Evolutionary conservation across 2,797 vertebrate species (phyloP), one percentile per base, ranked within the genome.

Genomic region (Emys orbicularis): DNA sequence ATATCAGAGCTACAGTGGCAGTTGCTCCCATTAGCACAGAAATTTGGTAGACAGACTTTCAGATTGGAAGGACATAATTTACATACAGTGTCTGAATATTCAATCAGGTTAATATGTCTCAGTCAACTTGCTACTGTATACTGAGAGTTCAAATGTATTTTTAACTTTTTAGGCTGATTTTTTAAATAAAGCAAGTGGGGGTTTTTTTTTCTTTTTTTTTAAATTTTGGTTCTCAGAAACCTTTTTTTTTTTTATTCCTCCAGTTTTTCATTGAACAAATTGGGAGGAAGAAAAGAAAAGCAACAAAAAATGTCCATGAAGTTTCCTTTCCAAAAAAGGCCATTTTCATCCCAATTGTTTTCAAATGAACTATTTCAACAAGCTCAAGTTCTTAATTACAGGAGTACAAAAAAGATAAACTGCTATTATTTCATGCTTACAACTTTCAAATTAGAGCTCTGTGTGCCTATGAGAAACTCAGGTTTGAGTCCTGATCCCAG

Each of bases 81-180:
- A 56, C 65, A 15, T 3, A 83, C n/a, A 31, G 2, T 0, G 0
- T 4, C 18, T 21, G 9, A 6, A 27, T 68, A 16, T 61, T 83
- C 65, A 84, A 37, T 10, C 19, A 52, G 21, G 5, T 2, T 1
- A 0, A 13, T 13, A 12, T 72, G 81, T 90, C 74, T 13, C 72
- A 54, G 29, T 61, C 25, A 31, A 76, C 86, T 59, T 89, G 2
- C 1, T 86, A 16, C 12, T 21, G 23, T 50, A 88, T 8, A 6
- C 25, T 89, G 83, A 12, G 34, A 37, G 27, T 90, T 94, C 37
- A 90, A 16, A 79, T 5, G 1, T 49, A 25, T 81, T 87, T 93
- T 91, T 44, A 56, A 87, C 15, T 83, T 86, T 21, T 47, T 44
- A 76, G 44, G 25, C 37, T 1, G 61, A 8, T 74, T 72, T 90